Base-by-base conservation (phyloP, 2,797 vertebrate genomes). In the Gymnoscopelus braueri region DNA sequence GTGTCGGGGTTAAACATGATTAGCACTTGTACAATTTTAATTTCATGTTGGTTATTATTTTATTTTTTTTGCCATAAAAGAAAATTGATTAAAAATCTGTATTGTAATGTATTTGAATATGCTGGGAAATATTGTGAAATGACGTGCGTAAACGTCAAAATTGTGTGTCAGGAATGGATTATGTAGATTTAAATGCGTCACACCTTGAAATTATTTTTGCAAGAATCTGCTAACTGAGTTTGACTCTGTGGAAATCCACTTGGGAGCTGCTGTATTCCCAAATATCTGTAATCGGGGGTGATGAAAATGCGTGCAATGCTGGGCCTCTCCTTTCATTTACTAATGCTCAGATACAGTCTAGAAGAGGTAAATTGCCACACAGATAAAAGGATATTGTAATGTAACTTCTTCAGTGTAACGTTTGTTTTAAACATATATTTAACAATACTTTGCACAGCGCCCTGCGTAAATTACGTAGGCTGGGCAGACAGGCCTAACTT, bases 61-160 rank as follows among this genome's bases (percentile, higher is more conserved):
- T 60, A 1, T 56, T 69, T 64, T 50, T 44, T 44, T 44, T 44
- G 39, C 39, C 14, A 59, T 0, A 7, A 5, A 4, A 2, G 55
- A 9, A 11, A 19, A 49, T 63, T 72, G 23, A 6, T 23, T 50
- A 54, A 14, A 8, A 57, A 32, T 3, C 19, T 72, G 3, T 19
- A 61, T 78, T 57, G 32, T 39, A 19, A n/a, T 14, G 1, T 0
- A 13, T 63, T 67, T 67, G 0, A 60, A 61, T 48, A 35, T 44
- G 23, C n/a, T 12, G 49, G 60, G 1, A 9, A 61, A 13, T 61
- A 39, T 73, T 69, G 69, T 39, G 50, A 54, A 24, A 70, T 47
- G 5, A 5, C 50, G 66, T 83, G 80, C 74, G 51, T 82, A 74
- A 80, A 78, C 50, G 24, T 49, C 23, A 51, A 44, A 11, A 54